Conservation (phyloP, 2,113 vertebrate genomes). For the Leucoraja erinaceus region DNA sequence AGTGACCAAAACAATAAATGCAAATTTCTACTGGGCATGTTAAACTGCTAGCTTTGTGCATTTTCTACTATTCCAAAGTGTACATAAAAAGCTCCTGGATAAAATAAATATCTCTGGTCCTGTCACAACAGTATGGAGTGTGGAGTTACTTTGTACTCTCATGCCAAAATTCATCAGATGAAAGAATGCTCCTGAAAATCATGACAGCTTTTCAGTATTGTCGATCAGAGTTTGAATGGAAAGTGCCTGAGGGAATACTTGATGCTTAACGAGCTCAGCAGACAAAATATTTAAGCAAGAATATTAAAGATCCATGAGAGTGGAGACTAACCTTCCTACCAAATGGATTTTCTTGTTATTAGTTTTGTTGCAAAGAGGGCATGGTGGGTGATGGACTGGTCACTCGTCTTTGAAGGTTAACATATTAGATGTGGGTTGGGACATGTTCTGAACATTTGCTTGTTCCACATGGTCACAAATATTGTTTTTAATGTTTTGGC, state of each 20-base stretch:
- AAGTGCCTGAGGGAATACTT: not conserved
- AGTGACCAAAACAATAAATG: not conserved
- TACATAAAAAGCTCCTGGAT: slow-evolving; percentile 26
- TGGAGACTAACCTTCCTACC: not conserved
- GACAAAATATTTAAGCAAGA: not conserved
- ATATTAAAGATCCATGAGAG: not conserved
- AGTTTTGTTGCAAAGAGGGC: not conserved
- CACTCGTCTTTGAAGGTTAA: not conserved
- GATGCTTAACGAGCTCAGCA: not conserved
- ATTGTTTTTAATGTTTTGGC: not conserved
- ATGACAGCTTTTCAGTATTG: not conserved
- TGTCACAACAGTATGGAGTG: not conserved
- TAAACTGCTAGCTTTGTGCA: not conserved
- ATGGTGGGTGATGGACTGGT: no score
- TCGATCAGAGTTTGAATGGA: not conserved
- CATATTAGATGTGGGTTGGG: not conserved
- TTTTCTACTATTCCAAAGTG: not conserved
- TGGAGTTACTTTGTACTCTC: not conserved
- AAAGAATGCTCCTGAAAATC: not conserved
- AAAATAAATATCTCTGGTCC: not conserved
- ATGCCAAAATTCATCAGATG: not conserved
- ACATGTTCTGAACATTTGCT: not conserved
- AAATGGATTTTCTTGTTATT: not conserved
- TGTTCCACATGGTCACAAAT: not conserved
- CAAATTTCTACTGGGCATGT: not conserved